Conservation (phyloP, 2,888 invertebrate species). For the Lithophane socia region DNA sequence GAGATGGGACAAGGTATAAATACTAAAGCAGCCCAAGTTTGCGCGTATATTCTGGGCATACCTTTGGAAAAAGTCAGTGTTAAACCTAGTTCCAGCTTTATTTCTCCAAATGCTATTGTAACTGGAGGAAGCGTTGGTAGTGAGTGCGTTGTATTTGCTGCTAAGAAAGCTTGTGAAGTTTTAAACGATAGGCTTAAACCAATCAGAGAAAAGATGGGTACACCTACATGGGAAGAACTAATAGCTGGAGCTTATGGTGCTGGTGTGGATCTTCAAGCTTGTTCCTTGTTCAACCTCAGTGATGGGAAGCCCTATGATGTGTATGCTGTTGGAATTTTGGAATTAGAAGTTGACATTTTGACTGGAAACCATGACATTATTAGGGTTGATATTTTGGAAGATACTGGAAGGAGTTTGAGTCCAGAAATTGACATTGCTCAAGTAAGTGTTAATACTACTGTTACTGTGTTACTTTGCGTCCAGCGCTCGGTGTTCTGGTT, state of each 20-base stretch:
- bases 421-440: constrained; percentile 94
- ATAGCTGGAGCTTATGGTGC: constrained; percentile 87
- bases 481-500: no score
- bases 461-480: no score
- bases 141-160: constrained; percentile 91
- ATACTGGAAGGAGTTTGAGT: constrained; percentile 93
- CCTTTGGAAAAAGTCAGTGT: constrained; percentile 92
- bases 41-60: constrained; percentile 93
- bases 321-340: constrained; percentile 92
- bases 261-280: constrained; percentile 91
- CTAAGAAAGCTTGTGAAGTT: constrained; percentile 92
- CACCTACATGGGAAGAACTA: constrained; percentile 90
- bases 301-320: constrained; percentile 91
- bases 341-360: constrained; percentile 94
- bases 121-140: constrained; percentile 93
- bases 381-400: constrained; percentile 94
- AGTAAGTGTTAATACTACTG: constrained; percentile 73
- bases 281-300: constrained; percentile 87
- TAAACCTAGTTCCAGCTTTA: constrained; percentile 91
- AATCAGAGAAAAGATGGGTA: constrained; percentile 86
- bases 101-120: constrained; percentile 90
- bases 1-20: constrained; percentile 96
- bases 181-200: constrained; percentile 91
- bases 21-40: constrained; percentile 94
- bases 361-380: constrained; percentile 93